Evolutionary conservation across 2,113 vertebrate genomes (phyloP).

Genomic region (Suricata suricatta): DNA sequence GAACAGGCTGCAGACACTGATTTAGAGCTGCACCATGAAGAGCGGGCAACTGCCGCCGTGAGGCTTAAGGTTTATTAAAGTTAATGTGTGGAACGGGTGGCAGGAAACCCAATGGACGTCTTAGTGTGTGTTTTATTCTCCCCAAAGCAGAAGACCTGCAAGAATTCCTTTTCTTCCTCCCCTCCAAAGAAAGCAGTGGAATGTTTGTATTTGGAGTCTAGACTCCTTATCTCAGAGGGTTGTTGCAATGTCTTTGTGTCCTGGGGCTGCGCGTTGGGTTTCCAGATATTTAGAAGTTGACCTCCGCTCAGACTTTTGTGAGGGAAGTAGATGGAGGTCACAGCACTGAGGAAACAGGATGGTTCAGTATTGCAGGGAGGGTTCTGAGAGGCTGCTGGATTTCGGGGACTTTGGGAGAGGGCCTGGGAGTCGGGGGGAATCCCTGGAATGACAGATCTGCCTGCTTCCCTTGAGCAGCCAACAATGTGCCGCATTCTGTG

Average conservation of each 20-base stretch:
- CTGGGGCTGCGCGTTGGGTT: background rate
- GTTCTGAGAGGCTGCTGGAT: background rate
- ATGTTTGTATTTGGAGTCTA: background rate
- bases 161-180: background rate
- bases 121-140: background rate
- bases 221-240: background rate
- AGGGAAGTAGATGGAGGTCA: background rate
- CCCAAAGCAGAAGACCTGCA: background rate
- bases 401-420: background rate
- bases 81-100: background rate
- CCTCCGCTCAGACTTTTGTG: background rate
- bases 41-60: background rate
- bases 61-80: background rate
- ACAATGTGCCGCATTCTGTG: background rate
- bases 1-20: background rate
- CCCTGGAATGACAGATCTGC: background rate
- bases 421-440: background rate
- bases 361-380: background rate
- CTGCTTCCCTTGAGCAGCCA: background rate
- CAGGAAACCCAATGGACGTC: background rate
- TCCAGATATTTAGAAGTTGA: background rate
- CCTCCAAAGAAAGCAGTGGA: background rate
- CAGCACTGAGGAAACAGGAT: background rate
- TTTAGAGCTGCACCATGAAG: background rate
- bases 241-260: background rate